These are phyloP conservation scores for Drosophila watanabei DNA, from an alignment of 1,140 invertebrate genomes.

Conservation along the genomic window DNA sequence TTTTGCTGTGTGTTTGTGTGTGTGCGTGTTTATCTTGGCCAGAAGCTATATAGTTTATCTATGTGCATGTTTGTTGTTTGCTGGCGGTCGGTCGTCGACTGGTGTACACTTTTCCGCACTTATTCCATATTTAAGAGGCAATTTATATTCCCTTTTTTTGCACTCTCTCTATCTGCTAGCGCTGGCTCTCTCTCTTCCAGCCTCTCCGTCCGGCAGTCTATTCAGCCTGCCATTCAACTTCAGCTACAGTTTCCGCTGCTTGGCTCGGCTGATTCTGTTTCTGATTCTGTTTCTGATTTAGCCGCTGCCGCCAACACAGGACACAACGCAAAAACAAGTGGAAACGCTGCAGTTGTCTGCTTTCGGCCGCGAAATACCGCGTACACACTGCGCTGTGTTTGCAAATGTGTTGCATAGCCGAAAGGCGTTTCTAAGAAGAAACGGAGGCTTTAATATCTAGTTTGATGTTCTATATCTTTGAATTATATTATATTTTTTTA, in stretches of 20 bases:
- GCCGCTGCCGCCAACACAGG: slow-evolving; percentile 39
- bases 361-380: slow-evolving; percentile 3
- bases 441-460: background rate
- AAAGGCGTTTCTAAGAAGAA: background rate
- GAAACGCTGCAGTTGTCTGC: background rate
- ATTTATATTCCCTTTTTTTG: slow-evolving; percentile 85
- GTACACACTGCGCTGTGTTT: background rate
- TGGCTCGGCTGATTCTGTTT: slow-evolving; percentile 40
- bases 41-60: slow-evolving; percentile 80
- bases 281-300: slow-evolving; percentile 63
- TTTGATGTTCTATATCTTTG: background rate
- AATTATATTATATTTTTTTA: background rate
- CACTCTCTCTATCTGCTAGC: slow-evolving; percentile 33
- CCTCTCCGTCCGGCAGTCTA: slow-evolving; percentile 35
- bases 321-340: slow-evolving; percentile 21
- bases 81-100: slow-evolving; percentile 58
- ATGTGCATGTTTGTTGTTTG: slow-evolving; percentile 75
- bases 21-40: slow-evolving; percentile 74
- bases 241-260: slow-evolving; percentile 57
- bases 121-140: slow-evolving; percentile 85
- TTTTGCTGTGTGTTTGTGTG: slow-evolving; percentile 18
- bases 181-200: slow-evolving; percentile 6
- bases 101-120: slow-evolving; percentile 77
- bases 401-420: background rate
- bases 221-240: slow-evolving; percentile 61